Base-by-base conservation (phyloP, 2,113 vertebrate species). In the Callospermophilus lateralis region DNA sequence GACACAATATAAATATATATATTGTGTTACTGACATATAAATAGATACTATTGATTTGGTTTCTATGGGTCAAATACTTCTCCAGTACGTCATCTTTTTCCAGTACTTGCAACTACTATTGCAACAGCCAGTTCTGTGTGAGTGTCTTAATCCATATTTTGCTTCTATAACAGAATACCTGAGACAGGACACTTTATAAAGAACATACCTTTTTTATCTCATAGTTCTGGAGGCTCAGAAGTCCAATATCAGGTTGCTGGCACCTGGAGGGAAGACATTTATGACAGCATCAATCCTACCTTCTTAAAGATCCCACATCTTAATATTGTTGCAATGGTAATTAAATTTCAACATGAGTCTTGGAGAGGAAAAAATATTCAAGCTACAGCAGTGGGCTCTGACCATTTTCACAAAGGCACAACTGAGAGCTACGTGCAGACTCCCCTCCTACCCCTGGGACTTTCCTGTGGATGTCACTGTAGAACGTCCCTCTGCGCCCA, bases 341-440 rank as follows among this genome's bases (percentile, higher is more conserved):
- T 55, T 58, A 39, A 16, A 70, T 81, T 67, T 92, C 32, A 67
- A 37, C 15, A 22, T 48, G n/a, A 48, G 15, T 39, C 89, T 77
- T 45, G 3, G 39, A 84, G 20, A 28, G 37, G 20, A 20, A 81
- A 45, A 87, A 65, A 32, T 39, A 68, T 73, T 42, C 28, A 86
- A 34, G 20, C 48, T 45, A 53, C 8, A 39, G 84, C 12, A 63
- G 45, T 37, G 4, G n/a, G 19, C 24, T 67, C 51, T 37, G 45
- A 11, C 5, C 6, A 3, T 0, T 85, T 37, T 79, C 12, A 51
- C 6, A 2, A 6, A 86, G 85, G 45, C 24, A 17, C 32, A 45
- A 3, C 28, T 16, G 45, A 58, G 1, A 12, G 32, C 20, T 12
- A 5, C 11, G 2, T 34, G 7, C 3, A 9, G 6, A 11, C 11